Conservation (phyloP, 1,140 invertebrate species). For the Agrypnia vestita region DNA sequence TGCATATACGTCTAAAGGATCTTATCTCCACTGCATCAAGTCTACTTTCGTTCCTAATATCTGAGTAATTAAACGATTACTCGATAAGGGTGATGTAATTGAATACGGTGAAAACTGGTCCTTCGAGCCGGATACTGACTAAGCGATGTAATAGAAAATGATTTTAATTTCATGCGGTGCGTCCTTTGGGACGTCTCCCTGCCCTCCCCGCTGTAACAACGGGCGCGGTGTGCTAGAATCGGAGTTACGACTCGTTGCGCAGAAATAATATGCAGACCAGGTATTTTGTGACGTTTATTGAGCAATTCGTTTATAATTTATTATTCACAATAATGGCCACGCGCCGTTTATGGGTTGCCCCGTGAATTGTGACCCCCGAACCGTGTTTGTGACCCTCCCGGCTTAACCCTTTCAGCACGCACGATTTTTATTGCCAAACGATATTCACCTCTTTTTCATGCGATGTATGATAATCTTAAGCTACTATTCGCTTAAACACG, state of each 20-base stretch:
- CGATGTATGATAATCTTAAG: too few species aligned
- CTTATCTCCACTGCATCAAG: too few species aligned
- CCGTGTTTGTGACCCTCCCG: not conserved
- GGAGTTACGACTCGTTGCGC: conserved; percentile 23
- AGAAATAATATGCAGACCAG: conserved; percentile 44
- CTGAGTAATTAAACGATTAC: too few species aligned
- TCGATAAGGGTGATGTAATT: too few species aligned
- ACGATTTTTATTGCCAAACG: not conserved
- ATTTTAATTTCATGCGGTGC: not conserved
- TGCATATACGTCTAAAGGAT: too few species aligned
- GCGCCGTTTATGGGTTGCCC: conserved; percentile 34
- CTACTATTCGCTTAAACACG: too few species aligned
- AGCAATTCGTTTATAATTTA: conserved; percentile 50
- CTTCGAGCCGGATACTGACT: too few species aligned
- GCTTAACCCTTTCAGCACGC: not conserved
- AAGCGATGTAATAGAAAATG: not conserved
- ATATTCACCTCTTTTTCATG: not conserved
- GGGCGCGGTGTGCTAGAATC: not conserved
- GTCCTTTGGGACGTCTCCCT: conserved; percentile 2
- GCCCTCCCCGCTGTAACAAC: too few species aligned
- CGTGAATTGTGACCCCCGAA: not conserved
- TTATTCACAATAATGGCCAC: conserved; percentile 49
- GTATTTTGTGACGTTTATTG: conserved; percentile 52
- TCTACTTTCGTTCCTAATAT: too few species aligned
- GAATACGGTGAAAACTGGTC: too few species aligned